phyloP scores from a whole-genome alignment of 1,140 invertebrate genomes.

The Calliphora vicina region DNA sequence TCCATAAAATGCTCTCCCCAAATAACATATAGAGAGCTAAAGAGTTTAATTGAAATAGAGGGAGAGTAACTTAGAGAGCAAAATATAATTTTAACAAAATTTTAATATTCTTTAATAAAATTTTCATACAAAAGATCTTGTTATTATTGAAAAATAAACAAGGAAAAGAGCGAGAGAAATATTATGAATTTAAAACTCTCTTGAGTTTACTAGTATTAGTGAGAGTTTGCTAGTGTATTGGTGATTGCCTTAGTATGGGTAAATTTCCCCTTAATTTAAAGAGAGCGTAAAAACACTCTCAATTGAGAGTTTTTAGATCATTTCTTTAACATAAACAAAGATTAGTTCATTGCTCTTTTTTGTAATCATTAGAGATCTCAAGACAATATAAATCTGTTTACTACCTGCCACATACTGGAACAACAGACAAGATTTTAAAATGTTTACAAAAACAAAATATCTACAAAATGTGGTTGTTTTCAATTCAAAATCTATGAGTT shows the following conservation, averaged over 20 bases:
- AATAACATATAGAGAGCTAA: too few relatives aligned
- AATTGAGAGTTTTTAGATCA: neutral
- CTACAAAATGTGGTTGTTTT: neutral
- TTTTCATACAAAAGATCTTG: neutral
- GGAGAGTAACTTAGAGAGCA: neutral
- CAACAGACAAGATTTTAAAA: neutral
- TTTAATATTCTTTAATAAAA: neutral
- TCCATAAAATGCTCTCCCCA: too few relatives aligned
- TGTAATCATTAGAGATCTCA: neutral
- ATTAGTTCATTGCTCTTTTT: slow-evolving; percentile 21
- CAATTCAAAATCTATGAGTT: neutral
- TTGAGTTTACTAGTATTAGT: neutral
- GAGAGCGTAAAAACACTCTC: neutral
- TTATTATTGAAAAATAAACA: neutral
- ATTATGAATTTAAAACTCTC: neutral
- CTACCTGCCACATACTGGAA: neutral
- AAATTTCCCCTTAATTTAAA: slow-evolving; percentile 16
- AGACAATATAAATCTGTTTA: neutral
- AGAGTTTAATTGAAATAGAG: neutral
- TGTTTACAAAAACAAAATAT: neutral
- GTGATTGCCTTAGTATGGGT: neutral
- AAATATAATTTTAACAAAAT: neutral
- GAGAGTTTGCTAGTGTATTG: neutral
- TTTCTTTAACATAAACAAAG: too few relatives aligned
- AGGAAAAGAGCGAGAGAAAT: neutral